phyloP scores from a whole-genome alignment of 2,113 vertebrate genomes.

The Brachypodius melanocephalos region DNA sequence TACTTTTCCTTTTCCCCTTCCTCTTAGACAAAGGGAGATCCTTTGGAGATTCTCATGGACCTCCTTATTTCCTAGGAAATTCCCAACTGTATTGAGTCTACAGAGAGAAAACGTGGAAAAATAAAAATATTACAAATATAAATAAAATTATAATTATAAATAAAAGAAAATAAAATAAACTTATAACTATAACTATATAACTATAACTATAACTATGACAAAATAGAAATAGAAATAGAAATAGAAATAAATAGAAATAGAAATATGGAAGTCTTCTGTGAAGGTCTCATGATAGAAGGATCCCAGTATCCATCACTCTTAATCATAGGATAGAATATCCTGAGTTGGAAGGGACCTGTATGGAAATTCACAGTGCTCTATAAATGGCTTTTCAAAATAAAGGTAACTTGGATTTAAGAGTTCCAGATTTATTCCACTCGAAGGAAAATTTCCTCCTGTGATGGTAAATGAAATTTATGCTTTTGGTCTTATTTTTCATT shows the following conservation, averaged over 20 bases:
- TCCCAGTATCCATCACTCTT: not conserved
- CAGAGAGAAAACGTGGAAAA: not conserved
- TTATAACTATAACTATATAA: no score
- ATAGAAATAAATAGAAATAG: not conserved
- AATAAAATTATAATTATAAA: not conserved
- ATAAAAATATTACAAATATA: not conserved
- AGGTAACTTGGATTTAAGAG: not conserved
- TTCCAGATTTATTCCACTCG: not conserved
- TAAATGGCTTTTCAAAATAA: not conserved
- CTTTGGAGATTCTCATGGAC: not conserved
- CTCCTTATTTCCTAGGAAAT: not conserved
- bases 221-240: no score
- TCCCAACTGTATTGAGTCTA: not conserved
- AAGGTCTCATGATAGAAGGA: not conserved
- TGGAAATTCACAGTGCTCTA: not conserved
- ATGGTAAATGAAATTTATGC: not conserved
- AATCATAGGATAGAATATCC: not conserved
- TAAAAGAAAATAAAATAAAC: no score
- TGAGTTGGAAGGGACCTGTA: not conserved
- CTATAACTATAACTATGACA: no score
- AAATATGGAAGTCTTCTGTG: not conserved
- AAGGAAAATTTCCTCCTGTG: not conserved
- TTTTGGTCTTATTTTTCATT: not conserved
- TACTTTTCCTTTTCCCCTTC: not conserved
- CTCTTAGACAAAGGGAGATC: not conserved